Base-by-base conservation (phyloP, 2,797 vertebrate genomes). In the Labeo calbasu region DNA sequence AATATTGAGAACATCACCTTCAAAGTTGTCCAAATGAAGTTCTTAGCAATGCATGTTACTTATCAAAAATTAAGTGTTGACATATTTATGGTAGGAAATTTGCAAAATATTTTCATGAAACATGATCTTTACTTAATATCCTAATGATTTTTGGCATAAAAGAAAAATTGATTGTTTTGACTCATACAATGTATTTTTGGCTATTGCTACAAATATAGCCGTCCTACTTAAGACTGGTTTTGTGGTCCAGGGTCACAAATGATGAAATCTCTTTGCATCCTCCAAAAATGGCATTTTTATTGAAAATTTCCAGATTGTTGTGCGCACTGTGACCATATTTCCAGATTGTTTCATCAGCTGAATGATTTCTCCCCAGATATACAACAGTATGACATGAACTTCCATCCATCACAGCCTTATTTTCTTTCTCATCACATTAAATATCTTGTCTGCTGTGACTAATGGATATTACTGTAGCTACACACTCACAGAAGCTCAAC, bases 361-460 rank as follows among this genome's bases (percentile, higher is more conserved):
- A 78, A 72, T 77, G 66, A 85, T 71, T 73, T 68, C 46, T 50
- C 43, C 15, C 75, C 21, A 77, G 51, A 32, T 76, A n/a, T 21
- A 40, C 10, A 76, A 32, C 32, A 40, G 10, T 8, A 40, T 57
- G 28, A 76, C 72, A 78, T 65, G 23, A 63, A 32, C 43, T 48
- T 65, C 76, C 43, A 65, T 78, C 76, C 43, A 50, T 78, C 43
- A 78, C 43, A 78, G 23, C n/a, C 76, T 65, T 23, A 32, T 78
- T 78, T 78, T 78, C 43, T 28, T 78, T 78, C 17, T 63, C 23
- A 65, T 78, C 40, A 65, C 17, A 63, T 65, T 14, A 78, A 48
- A 63, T 46, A 32, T 78, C 43, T 23, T 59, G 53, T 53, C 36
- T 50, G n/a, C 40, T 12, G 32, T 28, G 83, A 76, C 63, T 77